Evolutionary conservation across 2,113 vertebrate genomes (phyloP), one percentile per base, ranked within the genome.

Genomic region (Zosterops hypoxanthus): DNA sequence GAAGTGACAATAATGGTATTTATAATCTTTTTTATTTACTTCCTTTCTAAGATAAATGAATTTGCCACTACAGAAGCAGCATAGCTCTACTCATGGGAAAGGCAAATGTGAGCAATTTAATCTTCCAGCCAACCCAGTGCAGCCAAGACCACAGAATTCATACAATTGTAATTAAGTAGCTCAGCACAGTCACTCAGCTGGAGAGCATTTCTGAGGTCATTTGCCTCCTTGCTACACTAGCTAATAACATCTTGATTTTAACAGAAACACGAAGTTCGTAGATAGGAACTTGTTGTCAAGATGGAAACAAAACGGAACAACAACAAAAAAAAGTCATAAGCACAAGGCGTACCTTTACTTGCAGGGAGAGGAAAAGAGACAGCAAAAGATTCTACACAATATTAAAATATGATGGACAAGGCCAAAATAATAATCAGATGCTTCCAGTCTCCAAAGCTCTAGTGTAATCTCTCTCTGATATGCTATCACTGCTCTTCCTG

Each of bases 91-190:
- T 82, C 66, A 44, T 13, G 12, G 44, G 65, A 87, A 92, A 90
- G 49, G 33, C 22, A 90, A 80, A 84, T 0, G 1, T 46, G 20
- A 95, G 87, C 59, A 68, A 71, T 69, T 88, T 85, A 57, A 85
- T 91, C 75, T 89, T 60, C 46, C 47, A 55, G 56, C n/a, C 44
- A 95, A 69, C 19, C 77, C 80, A 84, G 82, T 20, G 80, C 50
- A 79, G 86, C 11, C 18, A 1, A 93, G 86, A 81, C 50, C n/a
- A 87, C 29, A 91, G 85, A 96, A 93, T 57, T 94, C 78, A 95
- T 79, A 64, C 34, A 50, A 49, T 59, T 2, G 1, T 82, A 84
- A 95, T 86, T 92, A 78, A 92, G 80, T 44, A 85, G 49, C 71
- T 92, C 64, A 78, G 53, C 77, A 64, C 33, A 59, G 65, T 66